Evolutionary conservation across 1,140 invertebrate species (phyloP).

Genomic region (Monochamus saltuarius): DNA sequence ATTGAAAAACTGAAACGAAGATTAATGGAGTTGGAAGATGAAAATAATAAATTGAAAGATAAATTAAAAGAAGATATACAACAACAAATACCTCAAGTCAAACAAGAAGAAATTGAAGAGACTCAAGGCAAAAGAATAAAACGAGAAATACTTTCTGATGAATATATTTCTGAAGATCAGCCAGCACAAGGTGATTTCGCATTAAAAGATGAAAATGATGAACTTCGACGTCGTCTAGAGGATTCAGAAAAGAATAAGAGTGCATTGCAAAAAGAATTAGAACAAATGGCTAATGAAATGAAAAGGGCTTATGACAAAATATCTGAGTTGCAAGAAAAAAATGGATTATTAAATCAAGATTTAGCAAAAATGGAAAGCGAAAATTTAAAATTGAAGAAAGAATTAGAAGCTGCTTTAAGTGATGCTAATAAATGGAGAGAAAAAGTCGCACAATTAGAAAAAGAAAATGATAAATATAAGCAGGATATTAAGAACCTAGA

Average conservation of each 20-base stretch:
- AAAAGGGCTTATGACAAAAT: conserved; percentile 14
- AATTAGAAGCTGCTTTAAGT: conserved; percentile 19
- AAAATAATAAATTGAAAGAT: conserved; percentile 9
- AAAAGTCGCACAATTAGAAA: not conserved
- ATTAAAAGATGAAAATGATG: conserved; percentile 23
- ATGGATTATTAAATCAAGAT: conserved; percentile 22
- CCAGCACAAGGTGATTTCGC: conserved; percentile 2
- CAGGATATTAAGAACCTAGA: not conserved
- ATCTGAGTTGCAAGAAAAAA: conserved; percentile 20
- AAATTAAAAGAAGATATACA: conserved; percentile 9
- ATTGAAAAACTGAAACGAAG: conserved; percentile 21
- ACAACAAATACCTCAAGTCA: conserved; percentile 13
- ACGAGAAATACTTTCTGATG: conserved; percentile 19
- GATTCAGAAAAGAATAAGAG: conserved; percentile 21
- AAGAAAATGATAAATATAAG: conserved; percentile 5
- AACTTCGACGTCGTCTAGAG: conserved; percentile 15
- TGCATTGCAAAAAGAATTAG: conserved; percentile 23
- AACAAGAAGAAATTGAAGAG: conserved; percentile 7
- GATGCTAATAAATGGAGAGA: not conserved
- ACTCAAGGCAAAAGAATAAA: conserved; percentile 14
- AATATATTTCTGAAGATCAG: conserved; percentile 22
- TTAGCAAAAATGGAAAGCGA: conserved; percentile 20
- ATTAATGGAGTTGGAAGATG: conserved; percentile 23
- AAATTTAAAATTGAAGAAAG: conserved; percentile 29
- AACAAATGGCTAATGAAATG: conserved; percentile 10